phyloP scores from a whole-genome alignment of 2,113 vertebrate species.

The Tinamus guttatus region DNA sequence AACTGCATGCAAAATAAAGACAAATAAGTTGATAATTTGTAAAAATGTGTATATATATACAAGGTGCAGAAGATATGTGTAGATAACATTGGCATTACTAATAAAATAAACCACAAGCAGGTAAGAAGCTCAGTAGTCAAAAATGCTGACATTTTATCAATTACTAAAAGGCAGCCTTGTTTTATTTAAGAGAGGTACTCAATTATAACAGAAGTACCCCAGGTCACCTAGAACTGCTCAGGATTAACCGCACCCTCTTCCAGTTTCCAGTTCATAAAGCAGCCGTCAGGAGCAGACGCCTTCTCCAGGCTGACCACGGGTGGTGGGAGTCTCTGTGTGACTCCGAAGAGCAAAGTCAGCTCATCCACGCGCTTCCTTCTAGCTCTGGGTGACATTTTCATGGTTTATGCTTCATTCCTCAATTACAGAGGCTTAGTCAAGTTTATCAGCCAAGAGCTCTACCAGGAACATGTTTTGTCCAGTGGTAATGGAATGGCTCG shows the following conservation, averaged over 20 bases:
- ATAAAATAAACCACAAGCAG: background rate
- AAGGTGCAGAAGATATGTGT: background rate
- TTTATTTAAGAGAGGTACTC: background rate
- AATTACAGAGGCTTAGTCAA: background rate
- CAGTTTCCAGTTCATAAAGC: background rate
- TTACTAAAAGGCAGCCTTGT: background rate
- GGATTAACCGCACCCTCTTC: background rate
- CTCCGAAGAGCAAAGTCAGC: background rate
- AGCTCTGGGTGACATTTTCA: background rate
- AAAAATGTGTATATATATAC: background rate
- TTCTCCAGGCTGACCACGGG: background rate
- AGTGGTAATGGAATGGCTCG: background rate
- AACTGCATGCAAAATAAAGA: background rate
- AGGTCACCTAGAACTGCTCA: background rate
- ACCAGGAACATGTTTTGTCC: background rate
- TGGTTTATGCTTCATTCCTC: background rate
- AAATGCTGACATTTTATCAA: background rate
- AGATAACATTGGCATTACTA: background rate
- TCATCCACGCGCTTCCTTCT: background rate
- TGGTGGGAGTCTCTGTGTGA: fast-evolving
- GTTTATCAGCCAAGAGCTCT: background rate
- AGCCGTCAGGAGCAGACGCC: background rate
- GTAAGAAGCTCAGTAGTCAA: background rate
- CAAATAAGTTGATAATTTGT: background rate
- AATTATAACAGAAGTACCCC: background rate